Evolutionary conservation across 1,140 invertebrate genomes (phyloP).

Genomic region (Penaeus chinensis): DNA sequence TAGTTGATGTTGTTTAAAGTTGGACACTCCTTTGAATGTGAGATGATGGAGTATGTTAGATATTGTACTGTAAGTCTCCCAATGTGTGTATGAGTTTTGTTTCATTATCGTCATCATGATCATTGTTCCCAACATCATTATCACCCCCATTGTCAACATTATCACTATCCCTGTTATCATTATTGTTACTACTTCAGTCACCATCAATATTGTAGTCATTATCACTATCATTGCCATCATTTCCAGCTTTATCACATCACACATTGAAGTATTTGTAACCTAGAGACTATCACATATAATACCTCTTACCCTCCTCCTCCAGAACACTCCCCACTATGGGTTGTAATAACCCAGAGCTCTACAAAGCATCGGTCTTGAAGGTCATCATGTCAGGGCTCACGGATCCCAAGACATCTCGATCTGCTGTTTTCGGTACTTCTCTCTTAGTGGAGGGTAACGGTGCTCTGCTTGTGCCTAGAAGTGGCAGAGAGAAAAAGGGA

Average conservation of each 20-base stretch:
- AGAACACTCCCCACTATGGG: constrained; percentile 29
- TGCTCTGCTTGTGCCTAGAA: too few species aligned
- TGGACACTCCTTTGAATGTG: too few species aligned
- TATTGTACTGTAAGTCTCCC: too few species aligned
- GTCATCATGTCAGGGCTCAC: not conserved
- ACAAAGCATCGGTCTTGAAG: constrained; percentile 12
- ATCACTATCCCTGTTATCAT: not conserved
- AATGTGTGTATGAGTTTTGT: too few species aligned
- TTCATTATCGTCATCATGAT: too few species aligned
- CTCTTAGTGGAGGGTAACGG: constrained; percentile 17
- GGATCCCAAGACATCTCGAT: not conserved
- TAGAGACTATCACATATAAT: not conserved
- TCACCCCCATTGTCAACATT: too few species aligned
- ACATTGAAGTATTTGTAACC: not conserved
- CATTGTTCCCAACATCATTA: too few species aligned
- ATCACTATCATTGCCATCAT: not conserved
- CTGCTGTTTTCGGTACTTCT: constrained; percentile 5
- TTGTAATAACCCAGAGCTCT: not conserved
- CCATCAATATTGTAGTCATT: not conserved
- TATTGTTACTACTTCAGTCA: not conserved
- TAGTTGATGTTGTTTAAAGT: too few species aligned
- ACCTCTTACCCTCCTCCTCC: not conserved
- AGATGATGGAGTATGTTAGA: too few species aligned
- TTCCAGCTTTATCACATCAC: not conserved
- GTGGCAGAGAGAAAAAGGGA: too few species aligned